Conservation (phyloP, 2,113 vertebrate genomes). For the Atractosteus spatula region DNA sequence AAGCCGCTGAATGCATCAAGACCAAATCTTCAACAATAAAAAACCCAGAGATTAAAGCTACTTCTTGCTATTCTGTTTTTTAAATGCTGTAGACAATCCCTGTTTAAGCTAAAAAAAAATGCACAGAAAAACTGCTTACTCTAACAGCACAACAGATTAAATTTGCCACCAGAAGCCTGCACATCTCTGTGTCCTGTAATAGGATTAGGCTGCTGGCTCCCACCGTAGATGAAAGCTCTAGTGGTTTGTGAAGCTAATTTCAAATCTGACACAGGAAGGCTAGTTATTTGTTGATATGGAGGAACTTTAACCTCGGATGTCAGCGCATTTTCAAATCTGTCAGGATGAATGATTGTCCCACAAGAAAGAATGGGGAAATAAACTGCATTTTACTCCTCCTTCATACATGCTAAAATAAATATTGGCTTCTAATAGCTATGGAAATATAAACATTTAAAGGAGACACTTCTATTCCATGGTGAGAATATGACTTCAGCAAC, state of each 20-base stretch:
- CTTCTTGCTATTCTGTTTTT: conserved; percentile 3
- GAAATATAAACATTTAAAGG: conserved; percentile 15
- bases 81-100: conserved; percentile 3
- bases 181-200: conserved; percentile 34
- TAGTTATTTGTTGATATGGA: conserved; percentile 22
- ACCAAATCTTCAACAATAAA: neutral
- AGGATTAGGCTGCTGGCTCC: conserved; percentile 34
- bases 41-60: conserved; percentile 11
- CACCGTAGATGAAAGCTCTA: conserved; percentile 20
- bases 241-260: conserved; percentile 35
- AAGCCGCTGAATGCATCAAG: neutral
- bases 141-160: conserved; percentile 30
- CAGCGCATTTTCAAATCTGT: conserved; percentile 33
- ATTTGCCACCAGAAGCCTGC: conserved; percentile 35
- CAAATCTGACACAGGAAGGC: conserved; percentile 14
- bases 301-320: conserved; percentile 36
- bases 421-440: conserved; percentile 8
- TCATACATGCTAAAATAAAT: conserved; percentile 18
- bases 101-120: conserved; percentile 11
- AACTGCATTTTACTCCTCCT: conserved; percentile 9
- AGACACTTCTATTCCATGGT: neutral
- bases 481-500: neutral
- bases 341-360: conserved; percentile 34
- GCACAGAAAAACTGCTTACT: conserved; percentile 25
- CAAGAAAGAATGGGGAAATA: neutral